Base-by-base conservation (phyloP, 2,888 invertebrate species). In the Dromius quadrimaculatus region DNA sequence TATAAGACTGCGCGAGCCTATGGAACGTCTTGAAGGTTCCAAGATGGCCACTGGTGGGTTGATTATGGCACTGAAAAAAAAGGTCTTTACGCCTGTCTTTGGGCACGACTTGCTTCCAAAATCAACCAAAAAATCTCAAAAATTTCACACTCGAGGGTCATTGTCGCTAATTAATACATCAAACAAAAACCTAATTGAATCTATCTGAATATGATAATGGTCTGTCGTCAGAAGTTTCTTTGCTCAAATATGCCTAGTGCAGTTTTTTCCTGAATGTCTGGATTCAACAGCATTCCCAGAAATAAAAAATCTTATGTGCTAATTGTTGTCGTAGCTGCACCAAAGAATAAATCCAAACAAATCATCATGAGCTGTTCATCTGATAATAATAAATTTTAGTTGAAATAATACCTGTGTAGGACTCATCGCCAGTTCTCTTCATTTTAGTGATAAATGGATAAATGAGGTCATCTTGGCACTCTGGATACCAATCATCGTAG, bases 261-360 rank as follows among this genome's bases (percentile, higher is more conserved):
- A 0, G 88, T 80, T 74, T 85, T 84, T 1, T 80, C 76, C 78
- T 91, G 90, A 2, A 90, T 79, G 6, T 89, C 86, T 45, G 86
- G 85, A 71, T 87, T 82, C 19, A 86, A 76, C 13, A 87, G 81
- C 84, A 90, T 86, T 74, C 85, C 83, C 76, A 90, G 81, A 54
- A 91, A 81, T 0, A 86, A 84, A 76, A 89, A 86, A 74, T 88
- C 88, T 11, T 91, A 78, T 0, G 89, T 88, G 34, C 83, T 85
- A 71, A 88, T 86, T 0, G 90, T 90, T 0, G 90, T 90, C 74
- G 86, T 85, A 0, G 87, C 84, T 1, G 90, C 90, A 2, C 88
- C 90, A 75, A 91, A 86, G 74, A 91, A 89, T 47, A 91, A 83
- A 78, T 91, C 91, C 66, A 90, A 77, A 74, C 90, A 86, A 2